A percentile compares a stretch with the other conserved stretches of the same genome.
These are phyloP conservation scores for Platyrinchus mystaceus DNA, from an alignment of 2,797 vertebrate genomes.

Conservation along the genomic window DNA sequence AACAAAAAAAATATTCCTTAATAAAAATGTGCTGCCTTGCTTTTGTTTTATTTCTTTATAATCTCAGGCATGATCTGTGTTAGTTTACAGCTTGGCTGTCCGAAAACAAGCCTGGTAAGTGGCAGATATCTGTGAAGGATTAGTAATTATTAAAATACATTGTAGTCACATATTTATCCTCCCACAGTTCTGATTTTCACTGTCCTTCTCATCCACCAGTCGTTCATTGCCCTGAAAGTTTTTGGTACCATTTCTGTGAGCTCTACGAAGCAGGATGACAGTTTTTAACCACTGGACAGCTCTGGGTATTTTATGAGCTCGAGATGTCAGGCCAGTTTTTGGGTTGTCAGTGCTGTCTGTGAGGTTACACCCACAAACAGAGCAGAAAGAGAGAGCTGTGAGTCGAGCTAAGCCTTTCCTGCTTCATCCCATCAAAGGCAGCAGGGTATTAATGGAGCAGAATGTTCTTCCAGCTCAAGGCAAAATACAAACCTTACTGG, in stretches of 20 bases:
- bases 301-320: neutral
- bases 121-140: neutral
- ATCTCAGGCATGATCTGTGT: neutral
- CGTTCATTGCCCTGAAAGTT: neutral
- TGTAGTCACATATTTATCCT: neutral
- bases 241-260: neutral
- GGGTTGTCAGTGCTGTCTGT: neutral
- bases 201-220: neutral
- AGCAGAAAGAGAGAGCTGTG: neutral
- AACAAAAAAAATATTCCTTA: neutral
- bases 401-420: neutral
- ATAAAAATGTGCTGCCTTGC: neutral
- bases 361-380: neutral
- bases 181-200: neutral
- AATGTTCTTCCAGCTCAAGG: neutral
- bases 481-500: neutral
- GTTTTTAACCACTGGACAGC: neutral
- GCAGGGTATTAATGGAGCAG: neutral
- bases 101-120: neutral
- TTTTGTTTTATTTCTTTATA: neutral
- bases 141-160: neutral
- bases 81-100: neutral
- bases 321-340: neutral
- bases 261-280: neutral
- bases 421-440: constrained; percentile 23